Evolutionary conservation across 1,140 invertebrate genomes (phyloP).

Genomic region (Bicyclus anynana): DNA sequence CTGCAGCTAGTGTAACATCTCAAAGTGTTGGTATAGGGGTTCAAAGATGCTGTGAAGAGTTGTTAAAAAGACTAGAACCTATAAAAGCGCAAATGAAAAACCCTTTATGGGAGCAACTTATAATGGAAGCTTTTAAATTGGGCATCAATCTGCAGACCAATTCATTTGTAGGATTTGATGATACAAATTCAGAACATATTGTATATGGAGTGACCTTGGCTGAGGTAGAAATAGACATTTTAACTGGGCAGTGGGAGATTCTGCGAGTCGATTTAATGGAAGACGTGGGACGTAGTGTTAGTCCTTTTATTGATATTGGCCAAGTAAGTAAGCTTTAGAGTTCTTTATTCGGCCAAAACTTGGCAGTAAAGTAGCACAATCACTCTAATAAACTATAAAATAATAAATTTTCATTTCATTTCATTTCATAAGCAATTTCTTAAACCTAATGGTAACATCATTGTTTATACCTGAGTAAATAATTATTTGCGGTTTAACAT

Average conservation of each 20-base stretch:
- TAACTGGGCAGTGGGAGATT: conserved; percentile 85
- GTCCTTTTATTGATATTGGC: conserved; percentile 88
- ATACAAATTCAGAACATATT: conserved; percentile 75
- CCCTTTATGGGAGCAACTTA: conserved; percentile 80
- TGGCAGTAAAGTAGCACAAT: no score
- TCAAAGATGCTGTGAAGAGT: conserved; percentile 38
- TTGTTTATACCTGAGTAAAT: no score
- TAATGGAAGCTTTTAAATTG: conserved; percentile 73
- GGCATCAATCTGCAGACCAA: conserved; percentile 81
- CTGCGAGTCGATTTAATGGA: conserved; percentile 84
- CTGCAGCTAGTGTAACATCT: conserved; percentile 78
- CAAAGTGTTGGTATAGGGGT: conserved; percentile 40
- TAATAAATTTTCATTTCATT: no score
- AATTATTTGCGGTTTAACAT: no score
- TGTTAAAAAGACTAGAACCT: conserved; percentile 79
- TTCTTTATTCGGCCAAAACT: no score
- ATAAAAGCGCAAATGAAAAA: conserved; percentile 74
- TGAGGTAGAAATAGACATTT: conserved; percentile 84
- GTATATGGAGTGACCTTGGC: conserved; percentile 79
- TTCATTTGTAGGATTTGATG: conserved; percentile 71
- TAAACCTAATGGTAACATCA: no score
- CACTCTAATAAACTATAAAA: no score
- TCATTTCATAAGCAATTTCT: no score
- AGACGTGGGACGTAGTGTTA: conserved; percentile 85
- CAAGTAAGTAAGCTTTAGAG: conserved; percentile 82